These are phyloP conservation scores for Nothocercus julius DNA, from an alignment of 2,113 vertebrate species.

Conservation along the genomic window DNA sequence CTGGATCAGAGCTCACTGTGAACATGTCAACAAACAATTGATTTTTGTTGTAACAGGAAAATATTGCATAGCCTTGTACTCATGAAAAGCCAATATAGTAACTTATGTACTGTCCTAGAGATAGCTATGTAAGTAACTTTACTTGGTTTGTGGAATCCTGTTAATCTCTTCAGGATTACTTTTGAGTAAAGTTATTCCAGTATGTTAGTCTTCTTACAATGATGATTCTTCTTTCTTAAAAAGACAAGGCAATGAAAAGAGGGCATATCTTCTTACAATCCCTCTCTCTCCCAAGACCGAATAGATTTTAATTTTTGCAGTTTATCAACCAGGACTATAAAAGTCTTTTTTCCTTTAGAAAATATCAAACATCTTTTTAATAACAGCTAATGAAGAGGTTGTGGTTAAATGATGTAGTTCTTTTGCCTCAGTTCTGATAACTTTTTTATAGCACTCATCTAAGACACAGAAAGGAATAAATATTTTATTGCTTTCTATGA, in stretches of 20 bases:
- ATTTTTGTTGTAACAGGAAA: not conserved
- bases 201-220: not conserved
- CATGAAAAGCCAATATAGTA: constrained; percentile 15
- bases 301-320: not conserved
- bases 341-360: constrained; percentile 14
- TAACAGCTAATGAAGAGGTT: constrained; percentile 47
- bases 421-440: constrained; percentile 23
- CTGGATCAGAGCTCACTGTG: not conserved
- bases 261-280: not conserved
- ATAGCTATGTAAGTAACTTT: not conserved
- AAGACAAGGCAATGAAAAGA: not conserved
- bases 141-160: not conserved
- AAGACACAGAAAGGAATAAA: constrained; percentile 64
- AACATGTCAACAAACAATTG: not conserved
- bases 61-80: not conserved
- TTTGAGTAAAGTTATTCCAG: not conserved
- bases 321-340: constrained; percentile 21
- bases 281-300: not conserved
- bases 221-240: not conserved
- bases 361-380: constrained; percentile 27
- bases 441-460: constrained; percentile 29
- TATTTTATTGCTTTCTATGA: constrained; percentile 69
- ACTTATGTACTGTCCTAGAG: not conserved
- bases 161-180: not conserved
- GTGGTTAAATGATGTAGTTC: constrained; percentile 60